Base-by-base conservation (phyloP, 2,113 vertebrate species). In the Excalfactoria chinensis region DNA sequence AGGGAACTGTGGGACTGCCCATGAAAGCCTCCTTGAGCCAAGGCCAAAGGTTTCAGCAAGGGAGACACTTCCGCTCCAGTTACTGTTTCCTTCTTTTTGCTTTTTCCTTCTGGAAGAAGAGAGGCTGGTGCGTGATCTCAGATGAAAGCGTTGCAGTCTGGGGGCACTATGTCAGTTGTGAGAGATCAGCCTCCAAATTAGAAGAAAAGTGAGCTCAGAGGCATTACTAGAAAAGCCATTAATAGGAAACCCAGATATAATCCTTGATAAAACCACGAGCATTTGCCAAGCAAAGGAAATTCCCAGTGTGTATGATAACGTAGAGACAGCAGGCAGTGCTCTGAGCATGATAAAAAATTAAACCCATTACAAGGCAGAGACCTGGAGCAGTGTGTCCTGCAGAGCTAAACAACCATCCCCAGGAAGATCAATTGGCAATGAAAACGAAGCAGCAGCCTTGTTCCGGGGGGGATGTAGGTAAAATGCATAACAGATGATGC, bases 1-100 rank as follows among this genome's bases (percentile, higher is more conserved):
- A 92, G 89, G 94, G 93, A 95, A 75, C 9, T 0, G 2, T 48
- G 84, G 48, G 67, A 43, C 67, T 93, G 92, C 87, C 84, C 40
- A 23, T 92, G 84, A 89, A 95, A 90, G 53, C 74, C 40, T 43
- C 22, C 91, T 84, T 96, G 94, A 93, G 89, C 87, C 3, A 32
- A 82, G 94, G 94, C 94, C 77, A 92, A 90, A 89, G 43, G 53
- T 91, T 93, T 93, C 70, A 79, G 84, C 74, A 95, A 95, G 94
- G 90, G 72, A 23, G 51, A 90, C 48, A 84, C 74, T 90, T 87
- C 93, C 93, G 62, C 58, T 92, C 80, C 84, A 58, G 58, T 79
- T 90, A 43, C 30, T 89, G n/a, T 44, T 1, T 41, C 30, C 1
- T 15, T 7, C 6, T 12, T 16, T 11, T 56, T 55, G 5, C 6